These are phyloP conservation scores for Cephus spinipes DNA, from an alignment of 2,888 invertebrate species.

Conservation along the genomic window DNA sequence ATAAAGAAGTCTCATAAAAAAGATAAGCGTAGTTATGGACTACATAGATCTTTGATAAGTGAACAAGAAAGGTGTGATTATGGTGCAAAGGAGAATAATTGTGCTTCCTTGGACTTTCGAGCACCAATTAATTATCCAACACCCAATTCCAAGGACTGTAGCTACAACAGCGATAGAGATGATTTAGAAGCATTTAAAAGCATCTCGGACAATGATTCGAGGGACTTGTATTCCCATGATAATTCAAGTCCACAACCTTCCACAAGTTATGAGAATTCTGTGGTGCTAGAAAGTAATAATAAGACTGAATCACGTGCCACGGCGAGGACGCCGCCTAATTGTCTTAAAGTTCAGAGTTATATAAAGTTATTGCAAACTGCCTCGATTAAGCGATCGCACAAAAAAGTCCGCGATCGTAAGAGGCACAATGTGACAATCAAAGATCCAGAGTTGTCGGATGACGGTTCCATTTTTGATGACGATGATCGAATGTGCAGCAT, in stretches of 20 bases:
- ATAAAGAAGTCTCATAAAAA: slow-evolving; percentile 60
- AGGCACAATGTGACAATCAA: slow-evolving; percentile 22
- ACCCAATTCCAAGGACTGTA: slow-evolving; percentile 13
- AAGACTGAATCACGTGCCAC: not conserved
- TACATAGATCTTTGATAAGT: slow-evolving; percentile 5
- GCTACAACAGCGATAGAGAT: slow-evolving; percentile 19
- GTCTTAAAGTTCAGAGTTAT: slow-evolving; percentile 40
- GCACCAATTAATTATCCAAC: slow-evolving; percentile 1
- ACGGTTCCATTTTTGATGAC: slow-evolving; percentile 56
- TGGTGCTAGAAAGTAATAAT: not conserved
- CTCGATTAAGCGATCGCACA: slow-evolving; percentile 56
- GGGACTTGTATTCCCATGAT: slow-evolving; percentile 13
- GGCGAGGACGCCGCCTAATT: slow-evolving; percentile 52
- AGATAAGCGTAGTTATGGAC: slow-evolving; percentile 44
- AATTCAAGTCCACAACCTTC: slow-evolving; percentile 32
- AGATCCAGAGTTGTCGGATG: slow-evolving; percentile 48
- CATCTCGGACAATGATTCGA: slow-evolving; percentile 6
- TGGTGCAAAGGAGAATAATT: not conserved
- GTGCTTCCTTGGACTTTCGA: not conserved
- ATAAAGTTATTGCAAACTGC: slow-evolving; percentile 45
- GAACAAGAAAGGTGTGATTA: slow-evolving; percentile 11
- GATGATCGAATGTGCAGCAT: slow-evolving; percentile 35
- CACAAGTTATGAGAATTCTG: slow-evolving; percentile 25
- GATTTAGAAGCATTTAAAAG: slow-evolving; percentile 6
- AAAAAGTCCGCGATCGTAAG: slow-evolving; percentile 45